These are phyloP conservation scores for Nineta flava DNA, from an alignment of 2,888 invertebrate genomes.

Conservation along the genomic window DNA sequence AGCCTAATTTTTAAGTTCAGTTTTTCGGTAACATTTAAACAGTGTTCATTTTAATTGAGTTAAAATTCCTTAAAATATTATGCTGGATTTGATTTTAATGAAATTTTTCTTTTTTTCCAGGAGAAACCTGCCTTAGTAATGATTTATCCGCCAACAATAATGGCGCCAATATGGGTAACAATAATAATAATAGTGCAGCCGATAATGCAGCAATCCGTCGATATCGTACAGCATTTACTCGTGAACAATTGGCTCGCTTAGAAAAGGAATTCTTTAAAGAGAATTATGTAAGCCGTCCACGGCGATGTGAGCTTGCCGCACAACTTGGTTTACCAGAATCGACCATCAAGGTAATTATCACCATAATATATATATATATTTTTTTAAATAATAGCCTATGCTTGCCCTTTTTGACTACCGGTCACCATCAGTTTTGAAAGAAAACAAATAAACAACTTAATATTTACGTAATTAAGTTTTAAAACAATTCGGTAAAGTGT, in stretches of 20 bases:
- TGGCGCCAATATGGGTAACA: background rate
- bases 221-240: slow-evolving; percentile 92
- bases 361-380: background rate
- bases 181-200: background rate
- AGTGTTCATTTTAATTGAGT: no score
- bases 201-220: slow-evolving; percentile 40
- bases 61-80: no score
- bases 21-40: no score
- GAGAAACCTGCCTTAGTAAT: background rate
- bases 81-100: no score
- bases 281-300: slow-evolving; percentile 91
- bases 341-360: slow-evolving; percentile 77
- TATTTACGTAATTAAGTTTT: no score
- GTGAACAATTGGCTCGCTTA: slow-evolving; percentile 79
- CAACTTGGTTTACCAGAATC: slow-evolving; percentile 88
- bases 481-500: no score
- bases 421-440: no score
- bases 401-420: no score
- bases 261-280: slow-evolving; percentile 96
- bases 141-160: background rate
- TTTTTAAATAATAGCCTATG: no score
- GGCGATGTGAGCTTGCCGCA: slow-evolving; percentile 86
- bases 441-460: no score
- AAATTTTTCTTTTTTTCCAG: background rate
- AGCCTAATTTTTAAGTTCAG: no score